Evolutionary conservation across 1,140 invertebrate species (phyloP), one percentile per base, ranked within the genome.

Genomic region (Chironomus striatipennis): DNA sequence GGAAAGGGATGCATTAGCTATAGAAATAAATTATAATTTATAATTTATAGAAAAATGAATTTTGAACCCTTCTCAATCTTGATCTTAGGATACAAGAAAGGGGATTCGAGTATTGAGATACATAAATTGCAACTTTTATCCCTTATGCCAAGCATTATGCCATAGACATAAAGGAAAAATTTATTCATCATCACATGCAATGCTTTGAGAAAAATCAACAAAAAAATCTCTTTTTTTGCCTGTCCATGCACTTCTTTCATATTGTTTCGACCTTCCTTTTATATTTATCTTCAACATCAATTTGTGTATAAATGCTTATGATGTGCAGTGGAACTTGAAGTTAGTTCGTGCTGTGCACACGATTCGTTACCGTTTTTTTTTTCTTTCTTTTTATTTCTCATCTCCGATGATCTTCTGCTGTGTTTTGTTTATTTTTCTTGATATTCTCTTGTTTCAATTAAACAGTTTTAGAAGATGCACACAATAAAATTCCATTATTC

Each of bases 341-440:
- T 70, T 70, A 70, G 65, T 70, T 70, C 65, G 65, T 70, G 65
- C 65, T 70, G 20, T 70, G 65, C 65, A 70, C 65, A 70, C 65
- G 65, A 70, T 70, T 20, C 47, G n/a, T 70, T 70, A 70, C 17
- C 65, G 20, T 70, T 70, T 20, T 5, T 57, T 10, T 70, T 8
- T 70, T 21, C 0, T 20, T 70, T 8, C 6, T 7, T 57, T 70
- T 20, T 20, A 6, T 20, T 7, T 15, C 47, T 57, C 12, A 15
- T 15, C 12, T 57, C 47, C 24, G 24, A 34, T 34, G 2, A 15
- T 15, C 47, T 57, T 57, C 4, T 15, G 12, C 5, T n/a, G 12
- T 12, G 12, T 57, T 57, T 57, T 57, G 47, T 57, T 57, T 57
- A 57, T n/a, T 57, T 57, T 57, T 57, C n/a, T n/a, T 57, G 12